Percentiles rank a stretch among this genome's conserved stretches.
phyloP scores from a whole-genome alignment of 2,113 vertebrate genomes.

The Chelonoidis abingdonii region DNA sequence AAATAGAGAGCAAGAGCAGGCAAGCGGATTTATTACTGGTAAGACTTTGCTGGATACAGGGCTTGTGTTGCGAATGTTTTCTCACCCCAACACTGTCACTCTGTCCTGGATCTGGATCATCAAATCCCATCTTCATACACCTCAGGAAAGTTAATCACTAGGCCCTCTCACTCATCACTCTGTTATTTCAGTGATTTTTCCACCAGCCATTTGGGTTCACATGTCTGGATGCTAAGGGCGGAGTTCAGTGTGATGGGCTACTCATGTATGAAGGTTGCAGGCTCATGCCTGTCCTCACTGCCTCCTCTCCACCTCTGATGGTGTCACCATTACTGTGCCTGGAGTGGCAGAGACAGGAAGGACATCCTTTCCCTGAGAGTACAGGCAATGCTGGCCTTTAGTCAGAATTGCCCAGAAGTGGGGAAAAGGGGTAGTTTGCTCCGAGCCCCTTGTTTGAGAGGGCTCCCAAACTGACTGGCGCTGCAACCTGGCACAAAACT shows the following conservation, averaged over 20 bases:
- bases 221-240: not conserved
- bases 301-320: not conserved
- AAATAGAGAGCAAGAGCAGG: conserved; percentile 46
- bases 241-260: not conserved
- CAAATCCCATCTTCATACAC: not conserved
- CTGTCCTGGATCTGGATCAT: not conserved
- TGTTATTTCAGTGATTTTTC: fast-evolving
- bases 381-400: not conserved
- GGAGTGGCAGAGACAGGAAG: not conserved
- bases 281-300: not conserved
- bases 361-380: not conserved
- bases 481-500: no score
- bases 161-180: not conserved
- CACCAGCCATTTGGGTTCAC: not conserved
- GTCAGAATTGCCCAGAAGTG: not conserved
- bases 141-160: not conserved
- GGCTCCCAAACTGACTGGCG: not conserved
- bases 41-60: conserved; percentile 12
- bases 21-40: not conserved
- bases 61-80: conserved; percentile 34
- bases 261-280: not conserved
- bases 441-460: no score
- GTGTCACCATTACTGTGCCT: not conserved
- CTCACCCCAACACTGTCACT: conserved; percentile 43
- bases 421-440: not conserved